These are phyloP conservation scores for Apeltes quadracus DNA, from an alignment of 2,113 vertebrate genomes.

Conservation along the genomic window DNA sequence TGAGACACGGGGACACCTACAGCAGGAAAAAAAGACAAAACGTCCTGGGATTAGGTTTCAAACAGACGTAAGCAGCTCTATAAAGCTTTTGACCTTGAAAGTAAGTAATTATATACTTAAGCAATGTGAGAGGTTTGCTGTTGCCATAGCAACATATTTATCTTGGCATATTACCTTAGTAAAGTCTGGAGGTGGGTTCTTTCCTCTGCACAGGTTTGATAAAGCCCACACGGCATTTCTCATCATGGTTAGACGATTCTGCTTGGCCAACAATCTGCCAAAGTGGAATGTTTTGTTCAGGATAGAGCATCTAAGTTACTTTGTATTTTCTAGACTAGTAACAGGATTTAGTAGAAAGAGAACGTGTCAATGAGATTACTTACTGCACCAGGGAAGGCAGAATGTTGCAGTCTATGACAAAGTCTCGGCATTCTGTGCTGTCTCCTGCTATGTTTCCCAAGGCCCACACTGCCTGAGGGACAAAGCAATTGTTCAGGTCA, in stretches of 20 bases:
- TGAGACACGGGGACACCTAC: slow-evolving; percentile 96
- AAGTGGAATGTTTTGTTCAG: not conserved
- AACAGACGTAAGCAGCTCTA: slow-evolving; percentile 3
- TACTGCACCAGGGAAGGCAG: slow-evolving; percentile 95
- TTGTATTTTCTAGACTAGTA: not conserved
- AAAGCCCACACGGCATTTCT: slow-evolving; percentile 98
- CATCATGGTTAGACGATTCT: slow-evolving; percentile 97
- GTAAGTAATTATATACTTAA: slow-evolving; percentile 62
- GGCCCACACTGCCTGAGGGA: slow-evolving; percentile 94
- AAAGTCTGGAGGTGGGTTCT: slow-evolving; percentile 98
- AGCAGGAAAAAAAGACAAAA: slow-evolving; percentile 36
- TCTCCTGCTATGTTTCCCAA: slow-evolving; percentile 98
- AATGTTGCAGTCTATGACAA: slow-evolving; percentile 97
- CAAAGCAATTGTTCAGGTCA: slow-evolving; percentile 21
- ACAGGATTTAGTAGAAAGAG: not conserved
- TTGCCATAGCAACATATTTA: slow-evolving; percentile 46
- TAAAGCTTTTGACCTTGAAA: slow-evolving; percentile 26
- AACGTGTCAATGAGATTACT: slow-evolving; percentile 68
- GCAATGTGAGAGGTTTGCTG: slow-evolving; percentile 73
- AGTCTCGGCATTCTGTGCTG: slow-evolving; percentile 97
- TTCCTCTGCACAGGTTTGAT: slow-evolving; percentile 97
- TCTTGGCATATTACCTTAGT: slow-evolving; percentile 81
- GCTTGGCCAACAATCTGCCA: slow-evolving; percentile 92
- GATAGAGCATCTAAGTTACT: not conserved
- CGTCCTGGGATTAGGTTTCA: not conserved